phyloP scores from a whole-genome alignment of 2,797 vertebrate species.

The Argya squamiceps region DNA sequence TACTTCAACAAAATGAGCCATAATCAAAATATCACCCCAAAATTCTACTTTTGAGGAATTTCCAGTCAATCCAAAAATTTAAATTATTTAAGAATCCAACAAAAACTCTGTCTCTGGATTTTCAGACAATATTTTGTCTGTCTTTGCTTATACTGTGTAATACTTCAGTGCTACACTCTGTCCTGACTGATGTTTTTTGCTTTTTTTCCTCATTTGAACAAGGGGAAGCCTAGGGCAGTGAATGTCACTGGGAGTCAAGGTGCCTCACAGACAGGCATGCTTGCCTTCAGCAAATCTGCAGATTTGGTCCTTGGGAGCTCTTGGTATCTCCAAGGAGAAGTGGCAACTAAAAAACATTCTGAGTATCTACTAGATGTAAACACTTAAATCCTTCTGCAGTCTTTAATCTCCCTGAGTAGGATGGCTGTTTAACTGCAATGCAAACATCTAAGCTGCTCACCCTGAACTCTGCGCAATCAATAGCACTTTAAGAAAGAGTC shows the following conservation, averaged over 20 bases:
- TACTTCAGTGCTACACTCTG: slow-evolving; percentile 8
- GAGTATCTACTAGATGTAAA: neutral
- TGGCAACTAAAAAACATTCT: neutral
- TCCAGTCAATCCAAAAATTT: neutral
- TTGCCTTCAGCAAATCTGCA: slow-evolving; percentile 56
- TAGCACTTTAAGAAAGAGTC: neutral
- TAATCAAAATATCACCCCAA: neutral
- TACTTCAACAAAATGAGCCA: neutral
- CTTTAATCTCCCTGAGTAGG: neutral
- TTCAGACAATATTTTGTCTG: neutral
- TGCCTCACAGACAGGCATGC: slow-evolving; percentile 44
- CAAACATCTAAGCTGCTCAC: neutral
- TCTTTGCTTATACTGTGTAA: neutral
- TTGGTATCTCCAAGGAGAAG: slow-evolving; percentile 23
- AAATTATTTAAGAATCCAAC: neutral
- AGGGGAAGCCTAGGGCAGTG: slow-evolving; percentile 51
- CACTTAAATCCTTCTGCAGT: neutral
- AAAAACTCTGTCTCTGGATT: neutral
- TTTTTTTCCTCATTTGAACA: slow-evolving; percentile 33
- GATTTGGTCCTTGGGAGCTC: neutral
- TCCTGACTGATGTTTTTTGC: slow-evolving; percentile 30
- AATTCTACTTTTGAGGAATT: neutral
- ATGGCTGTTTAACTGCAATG: neutral
- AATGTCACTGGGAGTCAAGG: slow-evolving; percentile 64
- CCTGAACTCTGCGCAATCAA: neutral